Evolutionary conservation across 2,888 invertebrate species (phyloP).

Genomic region (Andrena haemorrhoa): DNA sequence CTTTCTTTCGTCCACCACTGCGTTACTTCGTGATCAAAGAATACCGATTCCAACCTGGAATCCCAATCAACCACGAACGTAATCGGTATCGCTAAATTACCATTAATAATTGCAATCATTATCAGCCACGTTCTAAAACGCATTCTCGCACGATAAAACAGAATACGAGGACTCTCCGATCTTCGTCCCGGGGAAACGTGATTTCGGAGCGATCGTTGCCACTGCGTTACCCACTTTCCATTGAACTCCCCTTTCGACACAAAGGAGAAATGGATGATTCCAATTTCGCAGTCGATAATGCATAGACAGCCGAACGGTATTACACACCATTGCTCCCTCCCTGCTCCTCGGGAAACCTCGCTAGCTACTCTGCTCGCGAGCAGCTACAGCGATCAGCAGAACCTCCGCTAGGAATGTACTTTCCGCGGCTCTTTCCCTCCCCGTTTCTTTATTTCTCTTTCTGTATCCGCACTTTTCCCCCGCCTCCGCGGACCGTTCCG

Average conservation of each 20-base stretch:
- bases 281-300: constrained; percentile 58
- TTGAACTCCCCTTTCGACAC: constrained; percentile 22
- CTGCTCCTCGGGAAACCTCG: constrained; percentile 46
- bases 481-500: neutral
- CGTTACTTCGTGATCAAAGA: too few relatives aligned
- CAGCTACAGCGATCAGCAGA: constrained; percentile 53
- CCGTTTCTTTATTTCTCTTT: neutral
- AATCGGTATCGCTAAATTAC: neutral
- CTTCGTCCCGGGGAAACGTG: neutral
- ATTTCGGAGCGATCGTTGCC: neutral
- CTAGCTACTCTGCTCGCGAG: constrained; percentile 28
- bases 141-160: neutral
- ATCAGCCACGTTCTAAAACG: neutral
- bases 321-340: constrained; percentile 59
- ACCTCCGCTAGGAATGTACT: constrained; percentile 45
- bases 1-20: too few relatives aligned
- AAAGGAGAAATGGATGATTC: constrained; percentile 51
- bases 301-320: constrained; percentile 56
- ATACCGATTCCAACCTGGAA: neutral
- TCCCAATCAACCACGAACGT: neutral
- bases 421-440: constrained; percentile 23
- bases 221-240: neutral
- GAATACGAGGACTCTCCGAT: neutral
- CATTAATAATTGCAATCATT: neutral
- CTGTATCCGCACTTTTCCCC: constrained; percentile 10